Evolutionary conservation across 2,113 vertebrate species (phyloP).

Genomic region (Gymnorhina tibicen): DNA sequence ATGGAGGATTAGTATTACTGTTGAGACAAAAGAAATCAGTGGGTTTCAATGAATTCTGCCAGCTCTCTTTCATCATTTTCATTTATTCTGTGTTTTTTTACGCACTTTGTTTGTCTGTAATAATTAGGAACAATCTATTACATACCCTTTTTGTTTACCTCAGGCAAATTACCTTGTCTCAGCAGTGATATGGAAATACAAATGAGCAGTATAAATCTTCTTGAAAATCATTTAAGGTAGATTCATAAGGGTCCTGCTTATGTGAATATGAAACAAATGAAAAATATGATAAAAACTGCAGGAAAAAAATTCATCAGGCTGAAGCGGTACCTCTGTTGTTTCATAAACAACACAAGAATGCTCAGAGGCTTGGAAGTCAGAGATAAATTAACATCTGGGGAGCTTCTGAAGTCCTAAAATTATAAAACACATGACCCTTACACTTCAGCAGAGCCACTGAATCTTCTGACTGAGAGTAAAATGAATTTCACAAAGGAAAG

Average conservation of each 20-base stretch:
- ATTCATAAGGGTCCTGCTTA: background rate
- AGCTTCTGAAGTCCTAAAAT: background rate
- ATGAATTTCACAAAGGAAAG: background rate
- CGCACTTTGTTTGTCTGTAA: background rate
- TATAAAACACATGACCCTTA: background rate
- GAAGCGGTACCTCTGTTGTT: background rate
- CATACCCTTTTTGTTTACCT: background rate
- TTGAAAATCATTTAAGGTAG: background rate
- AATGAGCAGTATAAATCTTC: slow-evolving; percentile 1
- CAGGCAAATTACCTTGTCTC: background rate
- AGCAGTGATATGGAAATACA: background rate
- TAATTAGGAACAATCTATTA: background rate
- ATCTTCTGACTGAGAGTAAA: background rate
- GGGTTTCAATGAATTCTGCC: background rate
- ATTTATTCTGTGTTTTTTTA: background rate
- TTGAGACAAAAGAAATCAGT: background rate
- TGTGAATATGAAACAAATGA: background rate
- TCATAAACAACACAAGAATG: background rate
- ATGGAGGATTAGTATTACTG: background rate
- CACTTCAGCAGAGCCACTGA: background rate
- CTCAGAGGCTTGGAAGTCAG: background rate
- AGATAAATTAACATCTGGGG: background rate
- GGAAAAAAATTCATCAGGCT: background rate
- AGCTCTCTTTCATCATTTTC: background rate
- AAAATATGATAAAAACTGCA: background rate